Evolutionary conservation across 2,797 vertebrate species (phyloP).

Genomic region (Sebastes cheni): DNA sequence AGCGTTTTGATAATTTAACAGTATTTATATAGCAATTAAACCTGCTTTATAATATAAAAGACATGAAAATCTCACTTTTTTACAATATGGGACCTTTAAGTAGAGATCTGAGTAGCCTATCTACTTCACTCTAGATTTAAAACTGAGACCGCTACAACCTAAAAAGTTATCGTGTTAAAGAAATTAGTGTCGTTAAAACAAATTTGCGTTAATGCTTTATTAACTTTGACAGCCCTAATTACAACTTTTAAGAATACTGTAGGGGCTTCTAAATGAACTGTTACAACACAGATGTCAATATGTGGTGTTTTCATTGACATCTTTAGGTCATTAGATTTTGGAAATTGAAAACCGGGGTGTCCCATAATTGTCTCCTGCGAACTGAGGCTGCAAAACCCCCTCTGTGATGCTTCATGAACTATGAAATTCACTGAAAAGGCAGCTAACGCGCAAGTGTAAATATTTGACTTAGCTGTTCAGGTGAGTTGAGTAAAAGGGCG

Average conservation of each 20-base stretch:
- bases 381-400: slow-evolving; percentile 1
- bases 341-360: not conserved
- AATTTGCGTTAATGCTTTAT: no score
- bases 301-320: not conserved
- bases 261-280: not conserved
- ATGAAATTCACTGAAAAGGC: slow-evolving; percentile 57
- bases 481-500: slow-evolving; percentile 58
- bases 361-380: not conserved
- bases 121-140: no score
- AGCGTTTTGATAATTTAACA: no score
- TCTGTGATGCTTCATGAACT: slow-evolving; percentile 67
- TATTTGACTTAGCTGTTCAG: slow-evolving; percentile 61
- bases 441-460: slow-evolving; percentile 48
- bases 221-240: no score
- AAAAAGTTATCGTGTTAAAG: no score
- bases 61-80: no score
- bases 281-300: not conserved
- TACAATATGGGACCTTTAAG: no score
- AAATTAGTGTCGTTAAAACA: no score
- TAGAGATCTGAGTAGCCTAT: no score
- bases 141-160: no score
- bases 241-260: not conserved
- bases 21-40: no score
- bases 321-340: not conserved
- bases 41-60: no score